Conservation (phyloP, 2,888 invertebrate genomes). For the Agonopterix subpropinquella region DNA sequence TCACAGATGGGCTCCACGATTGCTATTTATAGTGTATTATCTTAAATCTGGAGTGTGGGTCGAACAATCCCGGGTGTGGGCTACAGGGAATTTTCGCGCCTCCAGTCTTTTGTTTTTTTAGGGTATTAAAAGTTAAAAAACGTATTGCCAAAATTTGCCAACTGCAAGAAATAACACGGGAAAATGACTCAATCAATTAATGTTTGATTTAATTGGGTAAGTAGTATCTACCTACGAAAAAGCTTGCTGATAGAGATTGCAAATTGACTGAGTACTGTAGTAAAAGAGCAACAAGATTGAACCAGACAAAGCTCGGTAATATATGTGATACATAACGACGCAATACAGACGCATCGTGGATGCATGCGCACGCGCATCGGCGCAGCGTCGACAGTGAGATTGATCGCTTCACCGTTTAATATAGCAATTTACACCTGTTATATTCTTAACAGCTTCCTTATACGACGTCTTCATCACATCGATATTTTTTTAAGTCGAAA, state of each 20-base stretch:
- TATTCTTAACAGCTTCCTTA: conserved; percentile 33
- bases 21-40: conserved; percentile 10
- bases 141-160: no score
- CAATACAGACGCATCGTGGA: neutral
- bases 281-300: neutral
- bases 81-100: conserved; percentile 1
- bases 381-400: conserved; percentile 39
- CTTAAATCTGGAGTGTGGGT: conserved; percentile 11
- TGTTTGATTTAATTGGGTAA: no score
- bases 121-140: no score
- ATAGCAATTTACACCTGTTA: conserved; percentile 63
- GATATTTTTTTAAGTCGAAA: conserved; percentile 12
- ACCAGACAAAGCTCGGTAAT: neutral
- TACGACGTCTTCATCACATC: conserved; percentile 27
- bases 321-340: neutral
- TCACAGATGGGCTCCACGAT: conserved; percentile 20
- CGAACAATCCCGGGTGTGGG: conserved; percentile 10
- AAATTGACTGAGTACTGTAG: no score
- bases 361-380: no score
- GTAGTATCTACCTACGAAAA: no score
- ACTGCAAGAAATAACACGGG: no score
- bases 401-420: conserved; percentile 47
- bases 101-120: neutral
- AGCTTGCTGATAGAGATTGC: no score
- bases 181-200: no score